Evolutionary conservation across 2,113 vertebrate genomes (phyloP).

Genomic region (Vulpes ferrilata): DNA sequence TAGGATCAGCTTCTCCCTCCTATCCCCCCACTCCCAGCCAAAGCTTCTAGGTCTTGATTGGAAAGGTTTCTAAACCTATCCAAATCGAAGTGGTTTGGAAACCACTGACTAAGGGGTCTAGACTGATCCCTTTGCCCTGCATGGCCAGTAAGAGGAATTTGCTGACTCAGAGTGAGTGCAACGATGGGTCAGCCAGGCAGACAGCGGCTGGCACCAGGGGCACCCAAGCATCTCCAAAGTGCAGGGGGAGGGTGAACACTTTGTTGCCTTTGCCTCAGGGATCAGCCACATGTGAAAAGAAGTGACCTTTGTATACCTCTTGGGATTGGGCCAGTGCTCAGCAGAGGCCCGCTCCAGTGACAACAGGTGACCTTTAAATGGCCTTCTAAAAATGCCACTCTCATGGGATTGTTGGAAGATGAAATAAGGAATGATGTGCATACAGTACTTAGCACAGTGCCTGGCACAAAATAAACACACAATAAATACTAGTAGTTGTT

Average conservation of each 20-base stretch:
- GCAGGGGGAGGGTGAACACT: accelerated
- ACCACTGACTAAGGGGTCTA: too few species aligned
- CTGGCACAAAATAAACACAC: accelerated
- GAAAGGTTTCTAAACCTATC: background rate
- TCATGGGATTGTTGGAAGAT: background rate
- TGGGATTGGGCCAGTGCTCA: too few species aligned
- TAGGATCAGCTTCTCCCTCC: too few species aligned
- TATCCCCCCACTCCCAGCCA: background rate
- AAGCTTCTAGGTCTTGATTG: accelerated
- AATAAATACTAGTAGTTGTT: accelerated
- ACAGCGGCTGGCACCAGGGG: background rate
- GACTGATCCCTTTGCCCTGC: accelerated
- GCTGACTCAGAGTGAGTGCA: too few species aligned
- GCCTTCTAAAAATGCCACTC: background rate
- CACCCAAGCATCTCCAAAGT: accelerated
- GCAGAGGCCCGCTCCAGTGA: background rate
- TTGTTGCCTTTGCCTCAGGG: background rate
- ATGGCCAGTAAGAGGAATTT: background rate
- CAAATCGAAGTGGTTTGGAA: background rate
- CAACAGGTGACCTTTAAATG: background rate
- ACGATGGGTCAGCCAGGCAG: too few species aligned
- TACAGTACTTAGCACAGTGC: accelerated
- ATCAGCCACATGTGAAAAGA: accelerated
- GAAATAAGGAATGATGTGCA: accelerated
- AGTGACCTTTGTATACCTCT: background rate